A percentile compares a stretch with the other conserved stretches of the same genome.
Evolutionary conservation across 2,888 invertebrate species (phyloP).

Genomic region (Glyphotaelius pellucidus): DNA sequence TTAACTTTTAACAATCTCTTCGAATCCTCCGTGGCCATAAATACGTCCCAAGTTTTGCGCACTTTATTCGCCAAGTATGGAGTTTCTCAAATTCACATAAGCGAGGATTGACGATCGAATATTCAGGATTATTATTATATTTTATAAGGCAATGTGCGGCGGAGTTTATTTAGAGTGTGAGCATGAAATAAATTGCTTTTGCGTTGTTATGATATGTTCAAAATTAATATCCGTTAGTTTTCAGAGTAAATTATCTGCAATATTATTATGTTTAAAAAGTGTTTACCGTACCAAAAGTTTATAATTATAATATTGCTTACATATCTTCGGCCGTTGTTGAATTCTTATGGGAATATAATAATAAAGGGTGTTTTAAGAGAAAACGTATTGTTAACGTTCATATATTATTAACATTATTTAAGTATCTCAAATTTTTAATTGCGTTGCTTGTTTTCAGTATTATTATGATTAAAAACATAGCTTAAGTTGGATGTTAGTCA

Average conservation of each 20-base stretch:
- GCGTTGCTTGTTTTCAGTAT: background rate
- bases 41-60: slow-evolving; percentile 19
- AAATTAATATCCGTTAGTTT: background rate
- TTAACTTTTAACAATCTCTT: slow-evolving; percentile 42
- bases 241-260: background rate
- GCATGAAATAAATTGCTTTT: slow-evolving; percentile 6
- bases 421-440: background rate
- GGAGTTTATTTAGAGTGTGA: background rate
- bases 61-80: slow-evolving; percentile 23
- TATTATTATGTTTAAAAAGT: background rate
- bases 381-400: background rate
- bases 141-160: slow-evolving; percentile 17
- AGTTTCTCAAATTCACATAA: slow-evolving; percentile 37
- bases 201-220: background rate
- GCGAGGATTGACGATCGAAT: slow-evolving; percentile 36
- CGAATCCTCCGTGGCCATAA: slow-evolving; percentile 17
- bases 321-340: too few species aligned
- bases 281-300: too few species aligned
- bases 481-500: too few species aligned
- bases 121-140: slow-evolving; percentile 28
- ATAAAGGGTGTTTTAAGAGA: background rate
- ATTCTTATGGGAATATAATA: too few species aligned
- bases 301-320: too few species aligned
- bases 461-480: background rate
- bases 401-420: background rate